A percentile compares a stretch with the other conserved stretches of the same genome.
Conservation (phyloP, 2,113 vertebrate genomes). For the Procapra przewalskii region DNA sequence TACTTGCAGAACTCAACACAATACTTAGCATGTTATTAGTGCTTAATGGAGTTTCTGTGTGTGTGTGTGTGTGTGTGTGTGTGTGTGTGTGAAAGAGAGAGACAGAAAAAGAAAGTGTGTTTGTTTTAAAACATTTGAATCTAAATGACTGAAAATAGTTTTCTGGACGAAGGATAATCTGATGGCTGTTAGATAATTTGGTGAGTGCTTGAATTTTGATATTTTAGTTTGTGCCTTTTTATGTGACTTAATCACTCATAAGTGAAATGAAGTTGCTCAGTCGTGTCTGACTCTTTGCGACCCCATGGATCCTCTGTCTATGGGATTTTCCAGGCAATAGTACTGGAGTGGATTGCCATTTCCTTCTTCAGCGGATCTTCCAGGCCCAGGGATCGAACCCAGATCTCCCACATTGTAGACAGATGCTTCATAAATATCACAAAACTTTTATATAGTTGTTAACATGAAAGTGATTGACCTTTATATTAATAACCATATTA, state of each 20-base stretch:
- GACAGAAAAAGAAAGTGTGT: not conserved
- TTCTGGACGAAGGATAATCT: not conserved
- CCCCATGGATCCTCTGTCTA: too few species aligned
- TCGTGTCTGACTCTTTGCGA: too few species aligned
- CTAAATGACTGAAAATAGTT: not conserved
- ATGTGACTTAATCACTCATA: not conserved
- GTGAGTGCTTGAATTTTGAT: not conserved
- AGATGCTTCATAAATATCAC: not conserved
- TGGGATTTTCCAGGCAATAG: too few species aligned
- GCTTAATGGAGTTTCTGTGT: not conserved
- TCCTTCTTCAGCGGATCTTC: too few species aligned
- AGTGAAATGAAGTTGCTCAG: too few species aligned
- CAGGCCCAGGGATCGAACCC: too few species aligned
- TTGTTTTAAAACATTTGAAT: not conserved
- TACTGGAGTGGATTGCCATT: too few species aligned
- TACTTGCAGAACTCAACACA: not conserved
- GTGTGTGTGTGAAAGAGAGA: not conserved
- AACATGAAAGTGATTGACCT: not conserved
- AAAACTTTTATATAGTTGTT: not conserved
- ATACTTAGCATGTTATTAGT: not conserved
- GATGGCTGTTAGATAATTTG: not conserved
- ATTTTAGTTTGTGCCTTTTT: not conserved
- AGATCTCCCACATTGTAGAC: too few species aligned
- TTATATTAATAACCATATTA: not conserved
- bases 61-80: not conserved